Evolutionary conservation across 2,888 invertebrate species (phyloP).

Genomic region (Xiphydria camelus): DNA sequence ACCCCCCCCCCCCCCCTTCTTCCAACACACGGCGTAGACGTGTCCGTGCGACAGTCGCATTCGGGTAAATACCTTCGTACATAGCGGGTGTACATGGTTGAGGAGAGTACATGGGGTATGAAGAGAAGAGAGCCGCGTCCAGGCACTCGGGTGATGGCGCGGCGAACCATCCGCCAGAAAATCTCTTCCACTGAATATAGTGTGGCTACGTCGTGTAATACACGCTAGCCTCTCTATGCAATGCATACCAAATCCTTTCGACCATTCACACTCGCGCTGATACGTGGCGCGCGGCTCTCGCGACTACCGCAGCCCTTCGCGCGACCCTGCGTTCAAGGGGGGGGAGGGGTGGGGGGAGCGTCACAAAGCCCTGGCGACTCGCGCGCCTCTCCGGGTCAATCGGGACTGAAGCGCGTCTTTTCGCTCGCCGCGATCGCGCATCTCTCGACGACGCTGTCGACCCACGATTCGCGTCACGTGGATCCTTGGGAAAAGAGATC

Average conservation of each 20-base stretch:
- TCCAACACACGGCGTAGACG: neutral
- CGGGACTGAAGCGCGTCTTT: no score
- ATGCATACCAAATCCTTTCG: slow-evolving; percentile 33
- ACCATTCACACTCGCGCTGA: slow-evolving; percentile 24
- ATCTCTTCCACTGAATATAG: slow-evolving; percentile 42
- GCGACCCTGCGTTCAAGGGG: no score
- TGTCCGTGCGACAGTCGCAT: slow-evolving; percentile 25
- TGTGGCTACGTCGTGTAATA: slow-evolving; percentile 15
- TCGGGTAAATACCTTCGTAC: slow-evolving; percentile 36
- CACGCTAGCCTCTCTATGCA: slow-evolving; percentile 22
- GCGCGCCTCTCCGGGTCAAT: no score
- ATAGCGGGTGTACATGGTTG: slow-evolving; percentile 33
- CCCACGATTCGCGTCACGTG: no score
- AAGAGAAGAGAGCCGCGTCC: slow-evolving; percentile 16
- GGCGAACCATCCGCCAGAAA: slow-evolving; percentile 45
- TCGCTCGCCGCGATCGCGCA: no score
- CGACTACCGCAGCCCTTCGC: no score
- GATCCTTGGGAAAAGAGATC: no score
- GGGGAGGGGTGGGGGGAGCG: no score
- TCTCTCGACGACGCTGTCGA: no score
- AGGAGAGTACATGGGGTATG: slow-evolving; percentile 26
- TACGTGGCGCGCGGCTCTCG: no score
- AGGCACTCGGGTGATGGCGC: slow-evolving; percentile 35
- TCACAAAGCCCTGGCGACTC: no score
- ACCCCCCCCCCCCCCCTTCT: slow-evolving; percentile 3